Base-by-base conservation (phyloP, 2,797 vertebrate genomes). In the Microtus agrestis region DNA sequence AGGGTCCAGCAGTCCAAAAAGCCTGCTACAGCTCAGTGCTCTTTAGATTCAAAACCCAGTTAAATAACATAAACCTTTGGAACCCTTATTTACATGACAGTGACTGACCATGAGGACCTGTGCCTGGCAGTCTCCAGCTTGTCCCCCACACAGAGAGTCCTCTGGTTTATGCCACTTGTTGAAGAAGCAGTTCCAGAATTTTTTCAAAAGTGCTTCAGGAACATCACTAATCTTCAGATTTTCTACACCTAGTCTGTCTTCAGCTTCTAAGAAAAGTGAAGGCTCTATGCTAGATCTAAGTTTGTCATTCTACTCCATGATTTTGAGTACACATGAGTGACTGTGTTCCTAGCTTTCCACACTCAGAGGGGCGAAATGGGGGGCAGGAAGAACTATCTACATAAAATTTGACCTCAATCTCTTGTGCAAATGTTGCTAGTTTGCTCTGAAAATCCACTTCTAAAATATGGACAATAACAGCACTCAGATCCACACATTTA, bases 361-460 rank as follows among this genome's bases (percentile, higher is more conserved):
- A 4, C 59, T 89, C 43, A 93, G 93, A 95, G 19, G 11, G 19
- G 3, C 6, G 5, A 87, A 27, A 12, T 5, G 85, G 34, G 34
- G 87, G 31, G 29, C 61, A 90, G 93, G 71, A 96, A 93, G 89
- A 91, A 94, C 88, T 96, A 94, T 81, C 92, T 93, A 37, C 1
- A 10, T 74, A 27, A 96, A 96, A 74, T 80, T 37, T 65, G 43
- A 91, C 15, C 31, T 91, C 95, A 93, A 86, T 95, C 80, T 91
- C 86, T 82, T 85, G 77, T 69, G 21, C 34, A 89, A 94, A 89
- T 29, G 15, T 43, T 81, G 56, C 46, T 80, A 71, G 23, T 88
- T 95, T 82, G 79, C 90, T 93, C 61, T 95, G 59, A 96, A 97
- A 96, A 95, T 91, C 40, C 31, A 74, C 48, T 69, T 90, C 80